Conservation (phyloP, 30 jellyfish, hydroid and myxozoan genomes). For the Nemopilema nomurai region DNA sequence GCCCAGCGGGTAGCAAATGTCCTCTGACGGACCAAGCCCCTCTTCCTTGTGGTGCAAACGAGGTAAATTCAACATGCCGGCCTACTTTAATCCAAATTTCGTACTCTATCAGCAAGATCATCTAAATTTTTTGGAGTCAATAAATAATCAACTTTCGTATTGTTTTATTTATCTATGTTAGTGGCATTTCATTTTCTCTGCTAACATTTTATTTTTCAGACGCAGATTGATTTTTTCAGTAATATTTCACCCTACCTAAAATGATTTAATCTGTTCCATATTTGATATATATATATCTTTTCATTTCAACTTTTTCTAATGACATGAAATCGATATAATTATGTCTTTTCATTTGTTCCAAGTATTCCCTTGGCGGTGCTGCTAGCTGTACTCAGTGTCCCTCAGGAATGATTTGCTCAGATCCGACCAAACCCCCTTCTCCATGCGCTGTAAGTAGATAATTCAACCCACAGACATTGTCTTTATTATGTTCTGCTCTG, state of each 20-base stretch:
- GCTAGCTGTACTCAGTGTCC: conserved; percentile 86
- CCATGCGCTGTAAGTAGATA: conserved; percentile 61
- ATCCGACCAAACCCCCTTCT: conserved; percentile 48
- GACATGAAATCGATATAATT: background rate
- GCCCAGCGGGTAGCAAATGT: conserved; percentile 92
- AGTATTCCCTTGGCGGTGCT: conserved; percentile 84
- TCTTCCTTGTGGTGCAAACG: conserved; percentile 65
- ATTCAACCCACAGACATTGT: background rate
- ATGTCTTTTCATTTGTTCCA: background rate
- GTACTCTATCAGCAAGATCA: too few relatives aligned
- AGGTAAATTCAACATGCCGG: conserved; percentile 32
- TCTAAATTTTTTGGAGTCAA: too few relatives aligned
- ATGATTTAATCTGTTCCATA: too few relatives aligned
- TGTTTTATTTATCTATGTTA: too few relatives aligned
- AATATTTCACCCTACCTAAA: too few relatives aligned
- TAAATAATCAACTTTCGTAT: too few relatives aligned
- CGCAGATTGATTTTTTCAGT: too few relatives aligned
- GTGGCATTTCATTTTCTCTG: too few relatives aligned
- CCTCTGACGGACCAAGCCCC: conserved; percentile 87
- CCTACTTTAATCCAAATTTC: background rate
- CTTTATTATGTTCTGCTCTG: too few relatives aligned
- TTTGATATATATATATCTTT: too few relatives aligned
- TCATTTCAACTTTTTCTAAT: background rate
- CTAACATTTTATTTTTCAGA: too few relatives aligned
- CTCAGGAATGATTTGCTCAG: conserved; percentile 75